Conservation (phyloP, 2,113 vertebrate species). For the Nothobranchius furzeri region DNA sequence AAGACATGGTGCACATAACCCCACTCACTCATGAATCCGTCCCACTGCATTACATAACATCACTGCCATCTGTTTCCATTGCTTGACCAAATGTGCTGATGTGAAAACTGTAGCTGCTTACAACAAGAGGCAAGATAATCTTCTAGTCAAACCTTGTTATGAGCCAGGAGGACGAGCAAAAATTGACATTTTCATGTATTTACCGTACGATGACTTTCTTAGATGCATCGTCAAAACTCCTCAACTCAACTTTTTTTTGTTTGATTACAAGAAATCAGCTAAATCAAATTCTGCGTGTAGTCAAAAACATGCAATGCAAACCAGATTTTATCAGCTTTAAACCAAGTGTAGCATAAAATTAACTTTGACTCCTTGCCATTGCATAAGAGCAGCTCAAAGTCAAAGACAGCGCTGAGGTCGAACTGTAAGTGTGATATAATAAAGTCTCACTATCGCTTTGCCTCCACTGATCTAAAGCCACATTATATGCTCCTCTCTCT, state of each 20-base stretch:
- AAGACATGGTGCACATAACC: conserved; percentile 55
- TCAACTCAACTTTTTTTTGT: not conserved
- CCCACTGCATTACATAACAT: conserved; percentile 54
- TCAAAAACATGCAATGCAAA: too few relatives aligned
- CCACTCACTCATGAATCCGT: conserved; percentile 40
- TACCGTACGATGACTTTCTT: not conserved
- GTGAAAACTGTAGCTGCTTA: conserved; percentile 54
- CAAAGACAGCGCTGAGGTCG: conserved; percentile 32
- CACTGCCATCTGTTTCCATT: conserved; percentile 62
- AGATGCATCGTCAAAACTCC: too few relatives aligned
- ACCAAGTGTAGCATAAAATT: conserved; percentile 9
- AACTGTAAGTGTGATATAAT: conserved; percentile 39
- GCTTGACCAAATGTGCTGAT: conserved; percentile 56
- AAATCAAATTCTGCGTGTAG: too few relatives aligned
- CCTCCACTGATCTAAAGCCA: conserved; percentile 53
- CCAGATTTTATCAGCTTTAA: not conserved
- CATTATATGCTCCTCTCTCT: conserved; percentile 58
- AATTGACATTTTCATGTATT: conserved; percentile 10
- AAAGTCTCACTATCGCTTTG: conserved; percentile 15
- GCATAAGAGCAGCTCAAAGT: conserved; percentile 24
- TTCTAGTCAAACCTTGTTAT: conserved; percentile 42
- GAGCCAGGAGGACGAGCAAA: conserved; percentile 17
- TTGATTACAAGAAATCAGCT: too few relatives aligned
- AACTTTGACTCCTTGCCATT: conserved; percentile 7
- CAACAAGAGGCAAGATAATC: conserved; percentile 42